Conservation (phyloP, 2,888 invertebrate species). For the Abrostola tripartita region DNA sequence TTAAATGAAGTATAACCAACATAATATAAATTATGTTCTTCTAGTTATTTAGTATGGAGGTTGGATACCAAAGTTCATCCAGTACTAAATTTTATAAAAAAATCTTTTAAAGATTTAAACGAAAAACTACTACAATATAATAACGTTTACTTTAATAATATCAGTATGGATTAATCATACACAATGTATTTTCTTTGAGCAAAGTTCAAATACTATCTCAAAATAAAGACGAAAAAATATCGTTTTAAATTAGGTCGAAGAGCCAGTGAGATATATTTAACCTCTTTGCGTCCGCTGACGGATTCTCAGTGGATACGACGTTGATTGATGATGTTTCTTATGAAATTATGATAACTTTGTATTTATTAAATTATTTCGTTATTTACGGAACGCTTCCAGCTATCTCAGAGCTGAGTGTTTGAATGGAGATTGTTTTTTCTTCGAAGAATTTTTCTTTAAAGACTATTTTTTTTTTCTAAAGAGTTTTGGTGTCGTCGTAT, state of each 20-base stretch:
- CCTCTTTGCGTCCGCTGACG: constrained; percentile 48
- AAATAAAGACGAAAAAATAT: constrained; percentile 8
- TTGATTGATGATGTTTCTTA: constrained; percentile 62
- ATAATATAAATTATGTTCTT: no score
- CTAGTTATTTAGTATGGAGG: no score
- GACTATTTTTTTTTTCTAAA: no score
- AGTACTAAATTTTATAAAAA: no score
- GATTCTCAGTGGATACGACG: constrained; percentile 49
- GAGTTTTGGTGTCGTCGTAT: no score
- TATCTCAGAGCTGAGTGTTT: constrained; percentile 10
- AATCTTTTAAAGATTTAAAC: no score
- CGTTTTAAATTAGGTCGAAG: constrained; percentile 45
- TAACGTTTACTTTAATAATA: no score
- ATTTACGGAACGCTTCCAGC: constrained; percentile 19
- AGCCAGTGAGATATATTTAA: constrained; percentile 55
- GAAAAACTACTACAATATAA: no score
- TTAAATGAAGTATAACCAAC: no score
- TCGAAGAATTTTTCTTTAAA: not conserved
- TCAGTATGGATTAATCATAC: no score
- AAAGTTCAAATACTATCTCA: not conserved
- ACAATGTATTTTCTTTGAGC: no score
- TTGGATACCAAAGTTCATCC: no score
- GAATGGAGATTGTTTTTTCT: constrained; percentile 8
- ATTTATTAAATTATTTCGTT: constrained; percentile 33
- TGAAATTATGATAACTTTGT: constrained; percentile 50